Conservation (phyloP, 2,888 invertebrate genomes). For the Nebria brevicollis region DNA sequence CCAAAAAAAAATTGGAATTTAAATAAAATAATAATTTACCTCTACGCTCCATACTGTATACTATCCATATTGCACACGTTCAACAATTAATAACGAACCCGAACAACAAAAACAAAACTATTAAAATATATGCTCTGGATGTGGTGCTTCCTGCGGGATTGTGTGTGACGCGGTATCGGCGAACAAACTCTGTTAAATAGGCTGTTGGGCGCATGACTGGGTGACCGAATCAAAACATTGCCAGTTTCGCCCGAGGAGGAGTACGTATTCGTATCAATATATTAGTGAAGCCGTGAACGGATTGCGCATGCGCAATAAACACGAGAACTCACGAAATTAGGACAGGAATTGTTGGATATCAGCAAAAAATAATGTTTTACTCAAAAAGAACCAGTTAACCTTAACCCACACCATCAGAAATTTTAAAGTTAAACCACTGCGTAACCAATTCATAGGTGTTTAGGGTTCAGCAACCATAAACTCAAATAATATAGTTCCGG, state of each 20-base stretch:
- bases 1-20: neutral
- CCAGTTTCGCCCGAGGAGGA: conserved; percentile 3
- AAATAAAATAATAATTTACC: neutral
- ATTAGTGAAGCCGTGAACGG: neutral
- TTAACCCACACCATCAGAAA: neutral
- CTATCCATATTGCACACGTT: neutral
- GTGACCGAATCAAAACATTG: conserved; percentile 21
- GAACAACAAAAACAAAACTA: neutral
- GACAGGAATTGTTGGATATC: neutral
- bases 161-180: neutral
- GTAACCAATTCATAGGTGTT: neutral
- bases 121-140: neutral
- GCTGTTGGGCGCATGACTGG: conserved; percentile 16
- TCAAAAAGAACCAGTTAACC: neutral
- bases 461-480: neutral
- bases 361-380: neutral
- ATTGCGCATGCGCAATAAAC: neutral
- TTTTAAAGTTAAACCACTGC: neutral
- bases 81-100: neutral
- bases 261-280: conserved; percentile 4
- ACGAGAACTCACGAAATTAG: neutral
- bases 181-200: conserved; percentile 11
- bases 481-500: no score
- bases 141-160: neutral
- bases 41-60: neutral